Evolutionary conservation across 2,797 vertebrate species (phyloP), one percentile per base, ranked within the genome.

Genomic region (Nyctalus aviator): DNA sequence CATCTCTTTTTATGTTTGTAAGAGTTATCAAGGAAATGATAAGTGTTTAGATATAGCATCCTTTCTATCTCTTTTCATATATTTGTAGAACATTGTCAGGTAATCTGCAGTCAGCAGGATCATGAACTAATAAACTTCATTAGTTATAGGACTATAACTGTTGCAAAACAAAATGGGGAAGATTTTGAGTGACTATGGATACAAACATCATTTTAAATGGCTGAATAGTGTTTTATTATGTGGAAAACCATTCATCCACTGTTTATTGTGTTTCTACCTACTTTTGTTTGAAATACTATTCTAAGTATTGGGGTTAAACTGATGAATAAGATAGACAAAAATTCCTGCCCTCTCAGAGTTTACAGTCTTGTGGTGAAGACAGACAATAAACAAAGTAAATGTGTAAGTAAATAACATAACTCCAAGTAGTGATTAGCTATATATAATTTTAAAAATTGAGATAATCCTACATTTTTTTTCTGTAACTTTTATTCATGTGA

Each of bases 11-110:
- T 76, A 6, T 48, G 35, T 92, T 90, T 73, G 53, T 48, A 23
- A 86, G 64, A 62, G 55, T 95, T 91, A 91, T 25, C 84, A 83
- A 93, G 73, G 69, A 82, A 66, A 69, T 41, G 21, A 15, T 91
- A 90, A 53, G 41, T 71, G 25, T 25, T 76, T 75, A 81, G 71
- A 32, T 72, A 37, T 1, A 72, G 48, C 10, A 35, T 9, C 17
- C 17, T 68, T 57, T 78, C 59, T 46, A 15, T 91, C 11, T 92
- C n/a, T 88, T 87, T 87, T 32, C 37, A 46, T 85, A 12, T 53
- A 27, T 84, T 46, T 82, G 37, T 48, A 94, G 84, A 69, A 48
- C 78, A 23, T 68, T 76, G 41, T 41, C 83, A 44, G 12, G 5
- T 71, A 76, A 18, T 75, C 75, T 92, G 17, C 12, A 46, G 57